Percentiles rank a stretch among this genome's conserved stretches.
These are phyloP conservation scores for Zootermopsis nevadensis DNA, from an alignment of 2,888 invertebrate genomes.

Conservation along the genomic window DNA sequence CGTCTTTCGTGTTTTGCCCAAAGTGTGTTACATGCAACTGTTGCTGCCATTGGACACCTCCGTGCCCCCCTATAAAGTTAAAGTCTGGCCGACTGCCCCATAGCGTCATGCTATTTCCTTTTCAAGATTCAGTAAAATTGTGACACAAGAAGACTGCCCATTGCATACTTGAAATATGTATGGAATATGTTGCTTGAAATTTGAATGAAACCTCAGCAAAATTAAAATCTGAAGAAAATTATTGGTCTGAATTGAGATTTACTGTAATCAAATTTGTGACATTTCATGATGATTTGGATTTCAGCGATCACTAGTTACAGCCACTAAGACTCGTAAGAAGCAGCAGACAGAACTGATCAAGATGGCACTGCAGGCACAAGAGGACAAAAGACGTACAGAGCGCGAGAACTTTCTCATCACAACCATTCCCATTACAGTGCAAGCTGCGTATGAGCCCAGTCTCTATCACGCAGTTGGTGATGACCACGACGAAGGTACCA, in stretches of 20 bases:
- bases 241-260: background rate
- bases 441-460: slow-evolving; percentile 97
- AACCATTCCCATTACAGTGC: slow-evolving; percentile 92
- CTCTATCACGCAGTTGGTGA: slow-evolving; percentile 85
- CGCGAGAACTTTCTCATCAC: slow-evolving; percentile 95
- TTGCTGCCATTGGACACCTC: too few species aligned
- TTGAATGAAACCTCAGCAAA: too few species aligned
- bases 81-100: too few species aligned
- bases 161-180: slow-evolving; percentile 43
- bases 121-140: too few species aligned
- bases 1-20: too few species aligned
- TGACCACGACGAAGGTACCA: slow-evolving; percentile 84
- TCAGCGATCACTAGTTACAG: slow-evolving; percentile 94
- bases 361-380: slow-evolving; percentile 93
- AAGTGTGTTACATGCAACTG: too few species aligned
- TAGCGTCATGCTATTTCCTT: too few species aligned
- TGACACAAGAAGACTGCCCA: too few species aligned
- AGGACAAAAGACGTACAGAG: slow-evolving; percentile 94
- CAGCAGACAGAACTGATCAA: slow-evolving; percentile 99
- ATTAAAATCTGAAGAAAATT: background rate
- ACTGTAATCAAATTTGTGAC: background rate
- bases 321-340: slow-evolving; percentile 98
- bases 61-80: too few species aligned
- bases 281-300: slow-evolving; percentile 39
- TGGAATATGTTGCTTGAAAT: background rate